These are phyloP conservation scores for Sphyrna mokarran DNA, from an alignment of 2,113 vertebrate genomes.

Conservation along the genomic window DNA sequence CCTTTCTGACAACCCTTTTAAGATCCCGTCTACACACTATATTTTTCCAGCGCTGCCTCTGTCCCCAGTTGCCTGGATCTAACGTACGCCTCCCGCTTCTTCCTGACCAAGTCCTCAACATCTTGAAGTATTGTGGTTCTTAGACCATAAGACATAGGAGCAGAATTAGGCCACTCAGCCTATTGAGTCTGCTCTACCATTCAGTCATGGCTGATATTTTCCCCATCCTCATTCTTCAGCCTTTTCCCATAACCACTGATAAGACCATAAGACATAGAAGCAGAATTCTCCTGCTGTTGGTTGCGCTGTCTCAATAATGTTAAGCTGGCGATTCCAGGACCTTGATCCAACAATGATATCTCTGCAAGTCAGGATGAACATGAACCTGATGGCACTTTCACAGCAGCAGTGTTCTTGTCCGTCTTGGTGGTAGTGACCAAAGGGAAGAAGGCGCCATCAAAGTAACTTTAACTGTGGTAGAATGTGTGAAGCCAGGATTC, in stretches of 20 bases:
- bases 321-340: neutral
- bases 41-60: no score
- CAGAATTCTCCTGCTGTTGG: neutral
- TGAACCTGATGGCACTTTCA: neutral
- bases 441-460: neutral
- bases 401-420: neutral
- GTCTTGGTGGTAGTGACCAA: neutral
- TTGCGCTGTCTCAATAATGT: neutral
- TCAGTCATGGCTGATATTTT: no score
- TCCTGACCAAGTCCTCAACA: no score
- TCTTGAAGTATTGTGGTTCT: neutral
- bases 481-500: neutral
- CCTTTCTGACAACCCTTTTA: no score
- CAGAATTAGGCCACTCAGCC: no score
- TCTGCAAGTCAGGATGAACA: neutral
- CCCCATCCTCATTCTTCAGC: no score
- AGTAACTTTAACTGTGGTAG: neutral
- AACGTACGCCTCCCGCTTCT: no score
- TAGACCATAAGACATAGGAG: neutral
- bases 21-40: no score
- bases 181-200: no score
- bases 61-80: no score
- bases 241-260: no score
- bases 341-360: neutral
- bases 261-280: no score